Conservation (phyloP, 2,888 invertebrate species). For the Caenorhabditis virilis region DNA sequence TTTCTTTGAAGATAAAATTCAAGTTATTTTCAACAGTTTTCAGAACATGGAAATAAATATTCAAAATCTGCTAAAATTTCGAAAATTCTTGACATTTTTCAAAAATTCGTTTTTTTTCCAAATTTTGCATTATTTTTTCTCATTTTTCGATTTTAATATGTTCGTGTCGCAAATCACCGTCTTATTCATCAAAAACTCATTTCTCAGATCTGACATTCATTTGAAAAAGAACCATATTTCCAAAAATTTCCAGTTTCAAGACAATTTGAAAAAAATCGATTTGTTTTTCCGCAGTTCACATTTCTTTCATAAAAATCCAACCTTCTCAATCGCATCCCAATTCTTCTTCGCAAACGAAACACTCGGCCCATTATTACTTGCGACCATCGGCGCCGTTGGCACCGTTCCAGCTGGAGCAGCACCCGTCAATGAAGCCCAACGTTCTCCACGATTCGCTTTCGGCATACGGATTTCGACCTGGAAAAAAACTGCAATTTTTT, state of each 20-base stretch:
- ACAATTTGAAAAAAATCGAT: not conserved
- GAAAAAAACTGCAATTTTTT: slow-evolving; percentile 21
- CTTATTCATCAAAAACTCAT: not conserved
- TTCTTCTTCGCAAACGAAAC: slow-evolving; percentile 75
- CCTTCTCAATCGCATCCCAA: slow-evolving; percentile 87
- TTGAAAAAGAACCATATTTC: not conserved
- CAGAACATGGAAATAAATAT: too few relatives aligned
- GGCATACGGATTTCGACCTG: slow-evolving; percentile 84
- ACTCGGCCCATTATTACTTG: not conserved
- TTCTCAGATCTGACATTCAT: not conserved
- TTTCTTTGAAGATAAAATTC: too few relatives aligned
- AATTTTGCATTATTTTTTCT: too few relatives aligned
- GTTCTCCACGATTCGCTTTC: slow-evolving; percentile 78
- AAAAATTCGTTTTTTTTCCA: too few relatives aligned
- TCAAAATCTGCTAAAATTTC: too few relatives aligned
- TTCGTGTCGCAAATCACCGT: too few relatives aligned
- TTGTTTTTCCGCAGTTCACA: not conserved
- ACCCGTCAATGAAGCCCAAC: slow-evolving; percentile 77
- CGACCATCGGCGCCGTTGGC: not conserved
- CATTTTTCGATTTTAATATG: too few relatives aligned
- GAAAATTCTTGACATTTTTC: too few relatives aligned
- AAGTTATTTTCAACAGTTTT: too few relatives aligned
- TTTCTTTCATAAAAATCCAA: too few relatives aligned
- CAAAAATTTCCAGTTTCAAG: not conserved
- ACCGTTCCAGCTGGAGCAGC: not conserved